Evolutionary conservation across 53 echinoderm and acorn worm genomes (phyloP).

Genomic region (Arbacia lixula): DNA sequence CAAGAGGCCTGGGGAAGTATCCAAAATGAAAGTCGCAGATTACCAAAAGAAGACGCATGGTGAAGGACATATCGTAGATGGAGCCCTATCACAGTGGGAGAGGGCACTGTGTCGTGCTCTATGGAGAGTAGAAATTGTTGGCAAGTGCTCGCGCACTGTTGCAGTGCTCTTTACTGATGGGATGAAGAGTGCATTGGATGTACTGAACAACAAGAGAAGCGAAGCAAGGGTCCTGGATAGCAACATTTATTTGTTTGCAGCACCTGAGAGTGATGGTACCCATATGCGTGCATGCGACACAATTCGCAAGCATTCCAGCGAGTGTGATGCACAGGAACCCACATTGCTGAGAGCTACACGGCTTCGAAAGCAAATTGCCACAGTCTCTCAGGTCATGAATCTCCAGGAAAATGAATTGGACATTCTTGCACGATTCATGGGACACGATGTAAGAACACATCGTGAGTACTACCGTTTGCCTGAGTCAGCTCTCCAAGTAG

Average conservation of each 20-base stretch:
- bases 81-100: constrained; percentile 73
- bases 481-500: constrained; percentile 70
- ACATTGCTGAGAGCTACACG: constrained; percentile 66
- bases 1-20: constrained; percentile 79
- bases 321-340: constrained; percentile 66
- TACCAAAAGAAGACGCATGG: constrained; percentile 55
- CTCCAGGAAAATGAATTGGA: constrained; percentile 78
- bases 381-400: constrained; percentile 76
- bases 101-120: constrained; percentile 62
- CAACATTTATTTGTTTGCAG: constrained; percentile 68
- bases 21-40: constrained; percentile 72
- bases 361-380: constrained; percentile 67
- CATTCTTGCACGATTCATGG: constrained; percentile 73
- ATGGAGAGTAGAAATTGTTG: constrained; percentile 74
- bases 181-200: constrained; percentile 61
- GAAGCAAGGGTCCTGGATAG: constrained; percentile 45
- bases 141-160: constrained; percentile 78
- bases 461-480: constrained; percentile 78
- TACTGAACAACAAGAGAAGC: constrained; percentile 64
- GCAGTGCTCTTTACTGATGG: constrained; percentile 67
- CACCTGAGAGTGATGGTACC: constrained; percentile 19
- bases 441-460: constrained; percentile 77
- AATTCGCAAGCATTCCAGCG: constrained; percentile 50
- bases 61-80: constrained; percentile 27
- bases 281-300: constrained; percentile 74